These are phyloP conservation scores for Herminia tarsipennalis DNA, from an alignment of 2,888 invertebrate genomes.

Conservation along the genomic window DNA sequence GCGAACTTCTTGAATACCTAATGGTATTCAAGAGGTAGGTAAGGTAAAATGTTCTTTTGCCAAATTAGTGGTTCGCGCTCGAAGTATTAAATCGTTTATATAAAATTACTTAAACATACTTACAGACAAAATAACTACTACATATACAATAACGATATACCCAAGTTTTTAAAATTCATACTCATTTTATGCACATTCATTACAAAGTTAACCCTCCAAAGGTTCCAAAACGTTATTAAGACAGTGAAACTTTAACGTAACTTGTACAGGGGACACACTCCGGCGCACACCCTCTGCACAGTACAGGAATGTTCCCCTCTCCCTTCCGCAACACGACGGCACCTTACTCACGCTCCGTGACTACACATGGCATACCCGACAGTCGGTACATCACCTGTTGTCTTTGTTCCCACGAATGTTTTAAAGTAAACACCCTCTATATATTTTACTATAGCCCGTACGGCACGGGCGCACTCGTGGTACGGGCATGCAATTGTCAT, in stretches of 20 bases:
- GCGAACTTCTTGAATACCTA: no score
- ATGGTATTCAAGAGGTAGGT: no score
- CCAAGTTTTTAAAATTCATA: no score
- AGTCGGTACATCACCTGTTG: conserved; percentile 75
- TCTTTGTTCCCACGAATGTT: conserved; percentile 69
- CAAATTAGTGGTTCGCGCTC: no score
- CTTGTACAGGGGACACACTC: conserved; percentile 62
- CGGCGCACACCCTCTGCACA: conserved; percentile 67
- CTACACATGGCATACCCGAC: conserved; percentile 56
- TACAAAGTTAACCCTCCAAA: no score
- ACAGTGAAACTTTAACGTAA: conserved; percentile 11
- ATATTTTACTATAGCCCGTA: conserved; percentile 12
- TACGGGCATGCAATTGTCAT: conserved; percentile 30
- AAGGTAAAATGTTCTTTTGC: no score
- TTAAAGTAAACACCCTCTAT: conserved; percentile 31
- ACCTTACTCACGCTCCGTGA: conserved; percentile 67
- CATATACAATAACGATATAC: no score
- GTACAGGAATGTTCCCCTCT: conserved; percentile 52
- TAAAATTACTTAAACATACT: no score
- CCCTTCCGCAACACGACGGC: conserved; percentile 27
- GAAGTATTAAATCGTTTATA: no score
- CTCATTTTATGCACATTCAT: no score
- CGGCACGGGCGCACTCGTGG: no score
- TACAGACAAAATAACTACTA: no score
- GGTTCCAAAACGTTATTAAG: not conserved